Base-by-base conservation (phyloP, 2,113 vertebrate species). In the Perccottus glenii region DNA sequence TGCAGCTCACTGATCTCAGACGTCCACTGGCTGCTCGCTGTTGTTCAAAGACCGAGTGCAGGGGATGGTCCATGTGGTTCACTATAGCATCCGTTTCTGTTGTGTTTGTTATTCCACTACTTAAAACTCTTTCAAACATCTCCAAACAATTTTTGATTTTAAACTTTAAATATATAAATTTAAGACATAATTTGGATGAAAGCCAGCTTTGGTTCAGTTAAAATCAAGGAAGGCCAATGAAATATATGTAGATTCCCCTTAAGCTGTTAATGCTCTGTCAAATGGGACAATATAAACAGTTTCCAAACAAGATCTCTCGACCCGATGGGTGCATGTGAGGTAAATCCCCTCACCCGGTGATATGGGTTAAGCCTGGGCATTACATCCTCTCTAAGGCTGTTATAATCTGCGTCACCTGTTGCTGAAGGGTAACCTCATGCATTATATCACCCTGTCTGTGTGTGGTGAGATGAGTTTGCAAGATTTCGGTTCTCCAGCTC, bases 401-500 rank as follows among this genome's bases (percentile, higher is more conserved):
- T 55, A 44, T 74, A 78, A 82, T 85, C 60, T 67, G 64, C 51
- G 57, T 77, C 74, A 83, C 58, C 77, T 73, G 75, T 61, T 45
- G 53, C 73, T 81, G 67, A 83, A 85, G 84, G 82, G 74, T 82
- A 79, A 82, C 72, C 69, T 67, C 68, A 67, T 44, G 12, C 61
- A 61, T 73, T 60, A 70, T 74, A 50, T 70, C 68, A 65, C n/a
- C 46, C 46, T 10, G 12, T 6, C 12, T 52, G 19, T 16, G 56
- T 50, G 50, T 33, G 1, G 49, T 58, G 49, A 56, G 33, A 78
- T 74, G 61, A 67, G 48, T 32, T 1, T 49, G 61, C 40, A 66
- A 61, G 42, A 67, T 60, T 45, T 52, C 36, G 57, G 57, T 67
- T 48, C 40, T 36, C 40, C 14, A 46, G 36, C 50, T 68, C 75